These are phyloP conservation scores for Drosophila lini DNA, from an alignment of 1,140 invertebrate genomes.

Conservation along the genomic window DNA sequence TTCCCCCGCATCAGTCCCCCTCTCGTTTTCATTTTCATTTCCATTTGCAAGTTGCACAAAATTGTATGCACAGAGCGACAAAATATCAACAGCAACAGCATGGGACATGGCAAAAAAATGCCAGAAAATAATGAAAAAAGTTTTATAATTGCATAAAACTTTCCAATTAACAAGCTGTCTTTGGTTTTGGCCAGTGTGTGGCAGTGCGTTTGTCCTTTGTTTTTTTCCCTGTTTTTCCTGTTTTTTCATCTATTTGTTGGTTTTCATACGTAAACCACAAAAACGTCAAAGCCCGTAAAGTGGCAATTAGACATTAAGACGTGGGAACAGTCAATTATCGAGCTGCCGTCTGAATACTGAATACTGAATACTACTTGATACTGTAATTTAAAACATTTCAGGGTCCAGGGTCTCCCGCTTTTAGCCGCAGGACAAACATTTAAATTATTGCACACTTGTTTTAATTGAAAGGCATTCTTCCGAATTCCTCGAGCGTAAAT, in stretches of 20 bases:
- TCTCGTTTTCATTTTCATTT: slow-evolving; percentile 28
- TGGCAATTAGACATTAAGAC: slow-evolving; percentile 67
- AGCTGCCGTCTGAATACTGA: slow-evolving; percentile 1
- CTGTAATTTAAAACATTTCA: slow-evolving; percentile 14
- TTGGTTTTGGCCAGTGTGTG: slow-evolving; percentile 56
- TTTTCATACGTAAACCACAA: slow-evolving; percentile 37
- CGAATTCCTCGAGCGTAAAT: slow-evolving; percentile 70
- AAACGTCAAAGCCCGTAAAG: slow-evolving; percentile 47
- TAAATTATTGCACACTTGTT: slow-evolving; percentile 65
- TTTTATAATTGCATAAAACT: slow-evolving; percentile 82
- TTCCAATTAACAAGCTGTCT: slow-evolving; percentile 81
- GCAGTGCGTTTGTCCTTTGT: slow-evolving; percentile 12
- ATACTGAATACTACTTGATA: slow-evolving; percentile 17
- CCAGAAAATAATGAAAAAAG: slow-evolving; percentile 79
- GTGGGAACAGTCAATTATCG: slow-evolving; percentile 53
- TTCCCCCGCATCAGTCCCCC: not conserved
- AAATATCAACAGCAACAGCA: slow-evolving; percentile 61
- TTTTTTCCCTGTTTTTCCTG: not conserved
- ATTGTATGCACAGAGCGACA: slow-evolving; percentile 67
- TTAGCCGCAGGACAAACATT: slow-evolving; percentile 46
- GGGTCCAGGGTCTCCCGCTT: not conserved
- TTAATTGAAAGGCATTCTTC: slow-evolving; percentile 80
- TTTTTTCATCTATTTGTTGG: slow-evolving; percentile 6
- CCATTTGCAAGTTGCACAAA: slow-evolving; percentile 63
- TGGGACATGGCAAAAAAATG: slow-evolving; percentile 38